Evolutionary conservation across 2,888 invertebrate genomes (phyloP).

Genomic region (Spisula subtruncata): DNA sequence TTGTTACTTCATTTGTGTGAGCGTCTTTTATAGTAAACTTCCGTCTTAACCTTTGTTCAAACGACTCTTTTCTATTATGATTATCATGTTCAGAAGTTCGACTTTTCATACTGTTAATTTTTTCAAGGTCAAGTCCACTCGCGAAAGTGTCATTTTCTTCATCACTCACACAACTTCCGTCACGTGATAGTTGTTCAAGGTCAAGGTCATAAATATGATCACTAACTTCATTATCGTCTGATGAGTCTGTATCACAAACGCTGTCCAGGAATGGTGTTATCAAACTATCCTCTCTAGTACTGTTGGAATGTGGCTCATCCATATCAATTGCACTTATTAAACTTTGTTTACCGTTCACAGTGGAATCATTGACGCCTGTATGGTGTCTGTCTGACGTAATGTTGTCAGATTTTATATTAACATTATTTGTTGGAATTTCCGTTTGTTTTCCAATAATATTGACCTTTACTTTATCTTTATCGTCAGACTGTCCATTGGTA

Average conservation of each 20-base stretch:
- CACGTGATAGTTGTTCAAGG: neutral
- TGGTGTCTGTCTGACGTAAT: neutral
- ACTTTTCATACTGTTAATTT: constrained; percentile 55
- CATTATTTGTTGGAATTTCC: neutral
- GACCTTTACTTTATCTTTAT: neutral
- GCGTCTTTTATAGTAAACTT: constrained; percentile 68
- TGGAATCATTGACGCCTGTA: neutral
- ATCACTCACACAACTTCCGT: constrained; percentile 19
- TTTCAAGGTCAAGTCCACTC: constrained; percentile 57
- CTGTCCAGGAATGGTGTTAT: constrained; percentile 12
- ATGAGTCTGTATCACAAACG: neutral
- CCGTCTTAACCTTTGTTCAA: constrained; percentile 64
- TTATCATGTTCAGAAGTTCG: constrained; percentile 49
- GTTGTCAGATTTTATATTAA: neutral
- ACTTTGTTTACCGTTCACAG: neutral
- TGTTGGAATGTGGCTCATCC: neutral
- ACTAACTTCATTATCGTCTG: neutral
- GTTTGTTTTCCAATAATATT: neutral
- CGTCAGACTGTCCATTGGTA: neutral
- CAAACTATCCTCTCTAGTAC: neutral
- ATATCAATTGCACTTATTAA: neutral
- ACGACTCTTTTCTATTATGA: constrained; percentile 63
- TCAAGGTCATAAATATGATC: constrained; percentile 16
- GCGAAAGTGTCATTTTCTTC: constrained; percentile 52
- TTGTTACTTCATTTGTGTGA: constrained; percentile 68